Percentiles rank a stretch among this genome's conserved stretches.
phyloP scores from a whole-genome alignment of 2,888 invertebrate genomes.

The Drosophila borborema region DNA sequence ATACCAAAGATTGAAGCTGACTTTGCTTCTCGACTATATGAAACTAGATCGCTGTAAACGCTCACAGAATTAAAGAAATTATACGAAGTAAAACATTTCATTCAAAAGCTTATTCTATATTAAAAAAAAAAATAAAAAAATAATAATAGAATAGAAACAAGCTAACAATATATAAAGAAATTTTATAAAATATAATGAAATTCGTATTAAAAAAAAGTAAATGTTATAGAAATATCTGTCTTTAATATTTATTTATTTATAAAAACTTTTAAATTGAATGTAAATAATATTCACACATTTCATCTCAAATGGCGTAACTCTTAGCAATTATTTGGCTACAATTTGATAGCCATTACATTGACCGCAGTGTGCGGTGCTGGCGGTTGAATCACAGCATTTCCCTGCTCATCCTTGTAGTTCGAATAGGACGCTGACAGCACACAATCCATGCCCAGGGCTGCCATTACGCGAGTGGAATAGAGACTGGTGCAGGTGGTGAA shows the following conservation, averaged over 20 bases:
- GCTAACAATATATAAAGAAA: no score
- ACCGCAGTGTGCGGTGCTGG: slow-evolving; percentile 59
- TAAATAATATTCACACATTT: background rate
- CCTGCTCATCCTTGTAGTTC: slow-evolving; percentile 63
- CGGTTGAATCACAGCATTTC: slow-evolving; percentile 63
- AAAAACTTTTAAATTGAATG: background rate
- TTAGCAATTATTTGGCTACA: slow-evolving; percentile 12
- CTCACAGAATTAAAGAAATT: no score
- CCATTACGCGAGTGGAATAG: slow-evolving; percentile 66
- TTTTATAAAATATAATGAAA: background rate
- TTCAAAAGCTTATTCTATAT: no score
- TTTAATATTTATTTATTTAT: background rate
- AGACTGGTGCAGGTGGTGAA: slow-evolving; percentile 72
- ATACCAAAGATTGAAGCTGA: no score
- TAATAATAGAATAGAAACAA: no score
- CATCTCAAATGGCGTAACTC: no score
- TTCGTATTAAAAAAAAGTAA: no score
- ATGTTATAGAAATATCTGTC: background rate
- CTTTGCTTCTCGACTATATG: no score
- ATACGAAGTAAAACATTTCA: no score
- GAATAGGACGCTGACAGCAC: slow-evolving; percentile 52
- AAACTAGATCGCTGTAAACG: no score
- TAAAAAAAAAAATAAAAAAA: no score
- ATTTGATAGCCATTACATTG: slow-evolving; percentile 50
- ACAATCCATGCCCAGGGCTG: slow-evolving; percentile 61